Evolutionary conservation across 2,113 vertebrate species (phyloP), one percentile per base, ranked within the genome.

Genomic region (Pituophis catenifer): DNA sequence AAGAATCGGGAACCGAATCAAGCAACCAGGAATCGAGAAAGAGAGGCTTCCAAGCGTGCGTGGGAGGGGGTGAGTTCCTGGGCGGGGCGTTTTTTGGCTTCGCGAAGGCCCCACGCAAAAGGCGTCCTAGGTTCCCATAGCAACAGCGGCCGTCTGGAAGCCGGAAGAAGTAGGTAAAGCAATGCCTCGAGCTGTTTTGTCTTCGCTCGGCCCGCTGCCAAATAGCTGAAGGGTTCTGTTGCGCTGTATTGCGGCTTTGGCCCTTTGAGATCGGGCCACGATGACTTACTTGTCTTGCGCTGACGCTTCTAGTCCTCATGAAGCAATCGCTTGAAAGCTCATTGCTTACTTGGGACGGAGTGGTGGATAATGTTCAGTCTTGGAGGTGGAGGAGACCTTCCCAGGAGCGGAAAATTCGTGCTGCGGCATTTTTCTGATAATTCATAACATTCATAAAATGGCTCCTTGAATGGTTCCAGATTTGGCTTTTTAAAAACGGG

Each of bases 31-130:
- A 19, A 2, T 2, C 10, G 1, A 52, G 58, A 52, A 88, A 9
- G 0, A 17, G 1, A 0, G 1, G 26, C 19, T 21, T 52, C 48
- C 2, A 10, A 24, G 10, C 8, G 5, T 6, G n/a, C 2, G 8
- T 10, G 33, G 1, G 23, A 0, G 15, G 13, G 1, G 33, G 3
- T 1, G 53, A 5, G 8, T 24, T 59, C 33, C 26, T 5, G 65
- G 54, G 58, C 15, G 21, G 24, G 29, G 89, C 15, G 2, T 7
- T 3, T 9, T 52, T 12, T 58, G 55, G 52, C 33, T 15, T 17
- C 8, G 6, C 0, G 9, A 1, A 2, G 11, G 59, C 1, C 62
- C 86, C 24, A 5, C 24, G 1, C 3, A 0, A 9, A 81, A 21
- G 86, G 65, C 65, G 29, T 38, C 50, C 62, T 38, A 3, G 11